Percentiles rank a stretch among this genome's conserved stretches.
Evolutionary conservation across 1,140 invertebrate genomes (phyloP).

Genomic region (Delia radicum): DNA sequence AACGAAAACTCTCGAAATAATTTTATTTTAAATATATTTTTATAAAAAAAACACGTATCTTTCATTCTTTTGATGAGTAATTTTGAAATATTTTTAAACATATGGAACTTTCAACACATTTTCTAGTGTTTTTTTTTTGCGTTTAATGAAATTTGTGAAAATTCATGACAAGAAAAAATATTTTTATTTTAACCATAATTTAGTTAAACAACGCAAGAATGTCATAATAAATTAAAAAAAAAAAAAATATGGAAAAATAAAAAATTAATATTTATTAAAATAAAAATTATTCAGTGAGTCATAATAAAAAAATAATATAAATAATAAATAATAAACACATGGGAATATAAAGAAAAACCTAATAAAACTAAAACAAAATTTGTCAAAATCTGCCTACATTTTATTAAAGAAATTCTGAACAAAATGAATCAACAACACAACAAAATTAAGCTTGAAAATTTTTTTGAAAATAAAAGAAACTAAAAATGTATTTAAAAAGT

Average conservation of each 20-base stretch:
- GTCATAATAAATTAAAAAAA: not conserved
- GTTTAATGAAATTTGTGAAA: not conserved
- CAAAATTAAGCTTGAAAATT: not conserved
- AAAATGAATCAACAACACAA: not conserved
- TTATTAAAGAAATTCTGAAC: not conserved
- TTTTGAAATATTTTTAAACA: not conserved
- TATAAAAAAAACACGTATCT: not conserved
- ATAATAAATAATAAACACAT: not conserved
- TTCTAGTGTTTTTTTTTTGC: not conserved
- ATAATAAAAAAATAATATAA: not conserved
- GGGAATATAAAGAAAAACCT: not conserved
- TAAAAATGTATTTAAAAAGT: not conserved
- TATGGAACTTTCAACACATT: not conserved
- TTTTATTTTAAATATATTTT: no score
- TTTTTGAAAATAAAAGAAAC: constrained; percentile 4
- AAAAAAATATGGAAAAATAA: not conserved
- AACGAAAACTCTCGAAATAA: not conserved
- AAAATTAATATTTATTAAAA: not conserved
- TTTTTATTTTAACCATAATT: not conserved
- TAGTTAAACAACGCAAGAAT: not conserved
- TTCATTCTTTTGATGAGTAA: not conserved
- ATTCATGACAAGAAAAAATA: not conserved
- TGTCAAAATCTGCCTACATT: not conserved
- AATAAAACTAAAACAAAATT: not conserved
- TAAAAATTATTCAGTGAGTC: not conserved